A percentile compares a stretch with the other conserved stretches of the same genome.
phyloP scores from a whole-genome alignment of 2,797 vertebrate genomes.

The Urophycis tenuis region DNA sequence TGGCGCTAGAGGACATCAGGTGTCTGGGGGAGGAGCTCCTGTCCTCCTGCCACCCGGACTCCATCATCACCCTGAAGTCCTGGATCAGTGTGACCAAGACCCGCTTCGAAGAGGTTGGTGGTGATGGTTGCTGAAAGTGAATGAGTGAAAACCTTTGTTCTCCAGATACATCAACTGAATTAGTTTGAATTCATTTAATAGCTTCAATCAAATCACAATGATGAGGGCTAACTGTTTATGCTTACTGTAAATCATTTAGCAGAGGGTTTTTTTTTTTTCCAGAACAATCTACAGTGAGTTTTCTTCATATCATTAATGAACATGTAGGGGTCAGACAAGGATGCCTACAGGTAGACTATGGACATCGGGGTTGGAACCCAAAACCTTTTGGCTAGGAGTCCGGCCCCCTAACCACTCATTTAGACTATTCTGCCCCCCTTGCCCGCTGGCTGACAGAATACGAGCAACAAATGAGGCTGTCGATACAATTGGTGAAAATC shows the following conservation, averaged over 20 bases:
- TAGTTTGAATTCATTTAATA: too few relatives aligned
- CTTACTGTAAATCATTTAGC: background rate
- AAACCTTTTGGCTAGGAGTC: background rate
- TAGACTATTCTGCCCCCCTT: too few relatives aligned
- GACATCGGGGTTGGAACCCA: background rate
- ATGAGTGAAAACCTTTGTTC: too few relatives aligned
- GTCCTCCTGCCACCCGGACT: slow-evolving; percentile 76
- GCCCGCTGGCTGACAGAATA: too few relatives aligned
- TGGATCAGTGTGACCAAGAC: slow-evolving; percentile 81
- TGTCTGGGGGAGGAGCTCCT: slow-evolving; percentile 80
- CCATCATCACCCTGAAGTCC: slow-evolving; percentile 79
- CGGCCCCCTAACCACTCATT: too few relatives aligned
- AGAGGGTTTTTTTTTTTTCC: too few relatives aligned
- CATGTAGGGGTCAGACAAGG: too few relatives aligned
- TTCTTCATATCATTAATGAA: too few relatives aligned
- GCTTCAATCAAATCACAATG: too few relatives aligned
- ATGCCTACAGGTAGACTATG: too few relatives aligned
- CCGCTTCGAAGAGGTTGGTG: slow-evolving; percentile 80
- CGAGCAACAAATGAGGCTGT: background rate
- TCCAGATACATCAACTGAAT: too few relatives aligned
- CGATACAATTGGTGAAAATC: background rate
- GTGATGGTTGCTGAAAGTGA: background rate
- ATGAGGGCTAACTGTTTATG: background rate
- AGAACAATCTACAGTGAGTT: background rate
- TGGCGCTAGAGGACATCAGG: slow-evolving; percentile 74